Conservation (phyloP, 2,888 invertebrate genomes). For the Thera britannica region DNA sequence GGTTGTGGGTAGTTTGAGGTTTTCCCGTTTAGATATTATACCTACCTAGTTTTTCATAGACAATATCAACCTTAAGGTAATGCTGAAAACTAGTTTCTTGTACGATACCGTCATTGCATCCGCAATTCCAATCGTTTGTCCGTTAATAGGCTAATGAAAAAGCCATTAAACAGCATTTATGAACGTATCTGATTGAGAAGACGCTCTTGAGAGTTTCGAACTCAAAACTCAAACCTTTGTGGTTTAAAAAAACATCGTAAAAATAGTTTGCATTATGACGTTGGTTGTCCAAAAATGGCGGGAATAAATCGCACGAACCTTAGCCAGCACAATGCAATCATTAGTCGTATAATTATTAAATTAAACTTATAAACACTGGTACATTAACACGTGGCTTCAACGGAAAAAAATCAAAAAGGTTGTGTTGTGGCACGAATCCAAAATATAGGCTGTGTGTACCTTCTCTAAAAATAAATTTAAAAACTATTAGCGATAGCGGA, state of each 20-base stretch:
- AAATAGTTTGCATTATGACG: constrained; percentile 15
- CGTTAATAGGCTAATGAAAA: constrained; percentile 18
- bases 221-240: background rate
- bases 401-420: background rate
- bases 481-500: constrained; percentile 19
- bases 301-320: constrained; percentile 20
- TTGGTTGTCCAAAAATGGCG: constrained; percentile 22
- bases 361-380: background rate
- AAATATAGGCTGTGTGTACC: constrained; percentile 9
- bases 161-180: constrained; percentile 16
- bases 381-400: constrained; percentile 3
- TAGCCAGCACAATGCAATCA: constrained; percentile 13
- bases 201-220: background rate
- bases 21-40: constrained; percentile 31
- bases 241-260: background rate
- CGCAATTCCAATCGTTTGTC: constrained; percentile 12
- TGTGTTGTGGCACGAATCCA: constrained; percentile 20
- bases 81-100: constrained; percentile 23
- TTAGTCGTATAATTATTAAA: constrained; percentile 17
- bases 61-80: constrained; percentile 19
- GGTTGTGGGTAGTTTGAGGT: constrained; percentile 40
- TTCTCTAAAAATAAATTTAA: constrained; percentile 29
- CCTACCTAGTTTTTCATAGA: constrained; percentile 12
- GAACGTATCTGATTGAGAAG: background rate
- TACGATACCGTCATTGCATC: constrained; percentile 11